phyloP scores from a whole-genome alignment of 2,113 vertebrate species.

The Trogon melanurus region DNA sequence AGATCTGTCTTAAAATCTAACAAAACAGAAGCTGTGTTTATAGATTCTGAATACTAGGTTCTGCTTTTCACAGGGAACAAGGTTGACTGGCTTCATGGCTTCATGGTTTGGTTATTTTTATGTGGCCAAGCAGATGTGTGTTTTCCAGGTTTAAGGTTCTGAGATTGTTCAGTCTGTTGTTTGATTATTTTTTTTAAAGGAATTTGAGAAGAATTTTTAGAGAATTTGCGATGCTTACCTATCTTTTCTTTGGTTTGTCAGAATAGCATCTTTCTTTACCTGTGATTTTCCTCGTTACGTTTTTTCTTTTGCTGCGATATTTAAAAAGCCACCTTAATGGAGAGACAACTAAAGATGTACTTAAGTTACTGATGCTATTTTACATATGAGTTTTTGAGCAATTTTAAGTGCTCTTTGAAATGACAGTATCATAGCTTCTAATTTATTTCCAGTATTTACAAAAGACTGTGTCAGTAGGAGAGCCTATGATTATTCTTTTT shows the following conservation, averaged over 20 bases:
- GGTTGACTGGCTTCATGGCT: not conserved
- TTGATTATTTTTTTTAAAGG: not conserved
- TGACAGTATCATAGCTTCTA: constrained; percentile 38
- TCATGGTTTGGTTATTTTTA: not conserved
- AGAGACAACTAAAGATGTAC: not conserved
- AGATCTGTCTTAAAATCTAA: not conserved
- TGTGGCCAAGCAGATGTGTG: not conserved
- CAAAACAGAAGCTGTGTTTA: not conserved
- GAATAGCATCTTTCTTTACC: not conserved
- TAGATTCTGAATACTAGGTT: not conserved
- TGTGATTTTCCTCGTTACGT: not conserved
- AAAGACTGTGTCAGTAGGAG: constrained; percentile 59
- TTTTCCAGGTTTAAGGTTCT: not conserved
- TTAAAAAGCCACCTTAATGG: not conserved
- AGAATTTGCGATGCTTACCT: not conserved
- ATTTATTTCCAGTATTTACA: constrained; percentile 64
- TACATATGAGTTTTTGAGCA: not conserved
- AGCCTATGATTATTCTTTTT: constrained; percentile 68
- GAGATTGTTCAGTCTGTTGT: not conserved
- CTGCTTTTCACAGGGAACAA: not conserved
- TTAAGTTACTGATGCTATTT: not conserved
- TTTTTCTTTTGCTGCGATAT: not conserved
- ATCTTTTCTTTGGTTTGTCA: not conserved
- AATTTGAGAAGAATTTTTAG: not conserved
- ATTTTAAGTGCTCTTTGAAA: constrained; percentile 57